Conservation (phyloP, 2,113 vertebrate genomes). For the Ailuropoda melanoleuca region DNA sequence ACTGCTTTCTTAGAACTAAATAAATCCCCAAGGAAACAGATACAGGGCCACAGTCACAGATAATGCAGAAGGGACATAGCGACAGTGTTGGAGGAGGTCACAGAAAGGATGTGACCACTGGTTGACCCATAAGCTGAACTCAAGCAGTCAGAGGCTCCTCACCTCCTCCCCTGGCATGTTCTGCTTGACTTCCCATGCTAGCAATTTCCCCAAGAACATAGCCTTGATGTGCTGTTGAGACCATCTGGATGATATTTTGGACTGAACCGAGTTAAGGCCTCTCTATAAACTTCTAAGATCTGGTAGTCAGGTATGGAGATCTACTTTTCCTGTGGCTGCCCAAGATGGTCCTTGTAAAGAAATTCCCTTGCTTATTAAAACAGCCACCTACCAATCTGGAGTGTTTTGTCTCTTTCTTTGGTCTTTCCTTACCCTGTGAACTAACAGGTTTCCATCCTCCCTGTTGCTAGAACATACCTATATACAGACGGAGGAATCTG, state of each 20-base stretch:
- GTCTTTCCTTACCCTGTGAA: neutral
- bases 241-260: neutral
- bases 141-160: neutral
- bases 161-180: neutral
- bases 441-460: neutral
- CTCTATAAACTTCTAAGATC: neutral
- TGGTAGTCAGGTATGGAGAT: neutral
- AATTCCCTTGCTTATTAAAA: neutral
- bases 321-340: neutral
- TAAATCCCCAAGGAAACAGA: neutral
- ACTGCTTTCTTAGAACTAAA: neutral
- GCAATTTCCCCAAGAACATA: neutral
- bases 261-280: neutral
- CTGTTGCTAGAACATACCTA: neutral
- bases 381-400: neutral
- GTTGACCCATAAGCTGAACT: neutral
- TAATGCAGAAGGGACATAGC: rapidly evolving
- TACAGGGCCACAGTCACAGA: neutral
- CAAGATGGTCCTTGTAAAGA: neutral
- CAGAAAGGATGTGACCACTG: neutral
- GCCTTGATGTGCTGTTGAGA: neutral
- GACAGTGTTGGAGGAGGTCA: neutral
- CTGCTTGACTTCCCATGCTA: neutral
- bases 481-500: neutral
- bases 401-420: neutral